A percentile compares a stretch with the other conserved stretches of the same genome.
Evolutionary conservation across 2,113 vertebrate species (phyloP).

Genomic region (Paradisaea rubra): DNA sequence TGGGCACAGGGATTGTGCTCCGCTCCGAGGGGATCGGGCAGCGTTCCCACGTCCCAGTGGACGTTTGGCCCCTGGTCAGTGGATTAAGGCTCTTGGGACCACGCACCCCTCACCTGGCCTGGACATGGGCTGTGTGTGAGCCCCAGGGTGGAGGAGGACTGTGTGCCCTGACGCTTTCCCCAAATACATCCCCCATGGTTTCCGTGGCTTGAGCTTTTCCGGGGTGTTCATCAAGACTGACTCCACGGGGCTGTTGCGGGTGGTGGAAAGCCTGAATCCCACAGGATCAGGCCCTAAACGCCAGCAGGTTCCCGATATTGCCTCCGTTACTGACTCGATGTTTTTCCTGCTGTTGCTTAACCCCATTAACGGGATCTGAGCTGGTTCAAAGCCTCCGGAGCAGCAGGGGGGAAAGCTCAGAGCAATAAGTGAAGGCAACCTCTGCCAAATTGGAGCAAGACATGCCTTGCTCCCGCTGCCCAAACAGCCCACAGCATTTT

Average conservation of each 20-base stretch:
- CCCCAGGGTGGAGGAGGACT: not conserved
- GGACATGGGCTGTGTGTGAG: fast-evolving
- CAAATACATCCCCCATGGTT: fast-evolving
- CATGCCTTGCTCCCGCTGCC: not conserved
- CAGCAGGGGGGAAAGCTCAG: slow-evolving; percentile 25
- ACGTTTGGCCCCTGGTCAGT: fast-evolving
- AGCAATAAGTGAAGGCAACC: not conserved
- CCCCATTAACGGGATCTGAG: not conserved
- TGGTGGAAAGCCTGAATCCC: not conserved
- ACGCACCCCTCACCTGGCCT: fast-evolving
- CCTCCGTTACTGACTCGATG: not conserved
- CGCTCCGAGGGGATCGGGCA: fast-evolving
- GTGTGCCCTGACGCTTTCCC: fast-evolving
- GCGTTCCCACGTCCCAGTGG: fast-evolving
- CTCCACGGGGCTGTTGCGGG: fast-evolving
- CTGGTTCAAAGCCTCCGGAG: slow-evolving; percentile 14
- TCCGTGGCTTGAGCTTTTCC: fast-evolving
- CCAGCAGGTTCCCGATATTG: not conserved
- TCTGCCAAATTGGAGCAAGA: slow-evolving; percentile 26
- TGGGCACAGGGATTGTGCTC: fast-evolving
- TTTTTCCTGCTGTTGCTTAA: not conserved
- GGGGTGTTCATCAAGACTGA: fast-evolving
- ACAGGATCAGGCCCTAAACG: not conserved
- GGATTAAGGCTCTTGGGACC: not conserved
- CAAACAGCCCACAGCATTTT: not conserved